Evolutionary conservation across 1,140 invertebrate genomes (phyloP).

Genomic region (Lordiphosa clarofinis): DNA sequence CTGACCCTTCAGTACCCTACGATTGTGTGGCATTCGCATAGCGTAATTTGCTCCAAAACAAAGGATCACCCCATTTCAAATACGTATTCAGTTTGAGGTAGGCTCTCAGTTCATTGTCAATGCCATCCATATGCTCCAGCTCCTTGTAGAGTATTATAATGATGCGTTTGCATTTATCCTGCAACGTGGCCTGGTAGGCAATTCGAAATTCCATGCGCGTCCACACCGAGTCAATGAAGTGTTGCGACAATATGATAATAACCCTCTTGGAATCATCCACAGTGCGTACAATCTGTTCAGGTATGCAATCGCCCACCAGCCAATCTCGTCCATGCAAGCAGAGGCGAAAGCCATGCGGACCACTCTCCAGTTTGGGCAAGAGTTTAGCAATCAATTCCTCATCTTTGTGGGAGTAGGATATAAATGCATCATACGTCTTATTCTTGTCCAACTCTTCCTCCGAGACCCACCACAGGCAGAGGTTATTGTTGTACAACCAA

Average conservation of each 20-base stretch:
- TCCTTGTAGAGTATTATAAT: slow-evolving; percentile 90
- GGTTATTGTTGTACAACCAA: slow-evolving; percentile 85
- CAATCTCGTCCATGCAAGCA: slow-evolving; percentile 92
- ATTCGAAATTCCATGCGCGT: slow-evolving; percentile 90
- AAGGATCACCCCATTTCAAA: slow-evolving; percentile 89
- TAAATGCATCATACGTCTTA: slow-evolving; percentile 91
- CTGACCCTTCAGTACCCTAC: slow-evolving; percentile 58
- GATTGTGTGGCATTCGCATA: slow-evolving; percentile 84
- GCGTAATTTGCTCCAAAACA: slow-evolving; percentile 91
- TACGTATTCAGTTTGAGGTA: slow-evolving; percentile 93
- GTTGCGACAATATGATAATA: slow-evolving; percentile 89
- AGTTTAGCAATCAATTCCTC: slow-evolving; percentile 85
- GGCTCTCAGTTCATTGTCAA: slow-evolving; percentile 87
- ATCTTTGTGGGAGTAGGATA: slow-evolving; percentile 92
- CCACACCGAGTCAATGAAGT: slow-evolving; percentile 92
- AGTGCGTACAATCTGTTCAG: slow-evolving; percentile 88
- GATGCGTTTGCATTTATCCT: slow-evolving; percentile 86
- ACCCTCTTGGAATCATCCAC: slow-evolving; percentile 90
- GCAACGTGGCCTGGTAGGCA: slow-evolving; percentile 88
- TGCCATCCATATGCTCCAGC: slow-evolving; percentile 82
- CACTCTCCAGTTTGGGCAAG: slow-evolving; percentile 85
- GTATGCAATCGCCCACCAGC: slow-evolving; percentile 88
- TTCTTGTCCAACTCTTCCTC: slow-evolving; percentile 88
- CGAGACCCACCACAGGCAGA: slow-evolving; percentile 85
- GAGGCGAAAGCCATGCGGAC: slow-evolving; percentile 82